Conservation (phyloP, 2,888 invertebrate species). For the Autographa gamma region DNA sequence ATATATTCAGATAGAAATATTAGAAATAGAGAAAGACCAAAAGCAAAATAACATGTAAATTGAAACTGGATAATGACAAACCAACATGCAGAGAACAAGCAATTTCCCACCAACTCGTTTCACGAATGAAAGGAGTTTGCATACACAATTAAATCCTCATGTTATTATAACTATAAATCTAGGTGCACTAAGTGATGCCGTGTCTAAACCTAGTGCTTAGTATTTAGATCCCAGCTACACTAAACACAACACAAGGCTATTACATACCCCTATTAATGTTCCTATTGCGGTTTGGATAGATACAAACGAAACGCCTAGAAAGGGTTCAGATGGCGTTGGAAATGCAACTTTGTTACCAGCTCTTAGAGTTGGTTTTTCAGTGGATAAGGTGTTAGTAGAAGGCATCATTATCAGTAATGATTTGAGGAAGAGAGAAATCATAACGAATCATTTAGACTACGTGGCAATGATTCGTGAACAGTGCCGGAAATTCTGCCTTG, state of each 20-base stretch:
- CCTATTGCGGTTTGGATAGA: slow-evolving; percentile 46
- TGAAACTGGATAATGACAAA: no score
- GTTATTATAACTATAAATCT: background rate
- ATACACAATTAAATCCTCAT: background rate
- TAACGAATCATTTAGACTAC: slow-evolving; percentile 23
- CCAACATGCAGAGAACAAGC: no score
- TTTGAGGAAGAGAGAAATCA: slow-evolving; percentile 44
- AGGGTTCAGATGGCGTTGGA: background rate
- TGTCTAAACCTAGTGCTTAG: slow-evolving; percentile 9
- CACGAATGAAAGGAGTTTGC: background rate
- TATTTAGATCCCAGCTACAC: slow-evolving; percentile 24
- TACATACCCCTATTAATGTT: slow-evolving; percentile 39
- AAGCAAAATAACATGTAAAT: no score
- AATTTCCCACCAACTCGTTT: background rate
- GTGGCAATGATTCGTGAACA: slow-evolving; percentile 27
- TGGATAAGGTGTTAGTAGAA: background rate
- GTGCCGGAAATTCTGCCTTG: slow-evolving; percentile 17
- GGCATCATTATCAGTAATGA: slow-evolving; percentile 33
- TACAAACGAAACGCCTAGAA: slow-evolving; percentile 35
- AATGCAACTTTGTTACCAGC: background rate
- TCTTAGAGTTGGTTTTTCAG: background rate
- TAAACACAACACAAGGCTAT: slow-evolving; percentile 28
- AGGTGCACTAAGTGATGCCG: background rate
- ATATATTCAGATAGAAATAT: no score
- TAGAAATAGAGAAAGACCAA: no score